Conservation (phyloP, 2,113 vertebrate genomes). For the Nicator chloris region DNA sequence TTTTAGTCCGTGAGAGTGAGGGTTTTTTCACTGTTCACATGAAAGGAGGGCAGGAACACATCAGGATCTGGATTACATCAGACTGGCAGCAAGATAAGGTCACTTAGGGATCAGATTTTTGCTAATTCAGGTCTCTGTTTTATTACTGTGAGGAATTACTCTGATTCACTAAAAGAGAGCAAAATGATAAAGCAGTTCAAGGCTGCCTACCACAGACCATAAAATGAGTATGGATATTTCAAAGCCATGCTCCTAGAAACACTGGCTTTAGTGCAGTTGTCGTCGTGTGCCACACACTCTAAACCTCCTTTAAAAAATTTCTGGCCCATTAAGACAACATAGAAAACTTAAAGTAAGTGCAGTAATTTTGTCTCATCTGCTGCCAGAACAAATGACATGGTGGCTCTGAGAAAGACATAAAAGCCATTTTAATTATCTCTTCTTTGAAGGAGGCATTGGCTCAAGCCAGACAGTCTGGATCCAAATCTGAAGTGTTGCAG, state of each 20-base stretch:
- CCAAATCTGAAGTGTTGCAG: background rate
- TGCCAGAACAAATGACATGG: background rate
- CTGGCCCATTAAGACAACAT: background rate
- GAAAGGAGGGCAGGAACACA: background rate
- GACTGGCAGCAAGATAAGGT: conserved; percentile 22
- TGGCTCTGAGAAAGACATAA: background rate
- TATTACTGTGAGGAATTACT: conserved; percentile 23
- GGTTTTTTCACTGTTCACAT: background rate
- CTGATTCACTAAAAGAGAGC: conserved; percentile 4
- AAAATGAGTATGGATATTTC: background rate
- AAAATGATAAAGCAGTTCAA: conserved; percentile 3
- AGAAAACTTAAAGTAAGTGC: background rate
- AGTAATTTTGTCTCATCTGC: background rate
- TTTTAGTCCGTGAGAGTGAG: background rate
- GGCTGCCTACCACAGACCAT: background rate
- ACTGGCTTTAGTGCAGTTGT: background rate
- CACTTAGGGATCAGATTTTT: conserved; percentile 44
- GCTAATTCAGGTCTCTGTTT: conserved; percentile 32
- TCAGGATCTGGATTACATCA: conserved; percentile 35
- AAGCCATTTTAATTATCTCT: background rate
- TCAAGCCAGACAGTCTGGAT: background rate
- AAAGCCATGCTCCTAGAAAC: background rate
- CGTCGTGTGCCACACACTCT: background rate
- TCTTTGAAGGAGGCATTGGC: background rate
- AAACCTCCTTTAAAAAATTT: background rate